Conservation (phyloP, 2,113 vertebrate species). For the Tonatia bakeri region DNA sequence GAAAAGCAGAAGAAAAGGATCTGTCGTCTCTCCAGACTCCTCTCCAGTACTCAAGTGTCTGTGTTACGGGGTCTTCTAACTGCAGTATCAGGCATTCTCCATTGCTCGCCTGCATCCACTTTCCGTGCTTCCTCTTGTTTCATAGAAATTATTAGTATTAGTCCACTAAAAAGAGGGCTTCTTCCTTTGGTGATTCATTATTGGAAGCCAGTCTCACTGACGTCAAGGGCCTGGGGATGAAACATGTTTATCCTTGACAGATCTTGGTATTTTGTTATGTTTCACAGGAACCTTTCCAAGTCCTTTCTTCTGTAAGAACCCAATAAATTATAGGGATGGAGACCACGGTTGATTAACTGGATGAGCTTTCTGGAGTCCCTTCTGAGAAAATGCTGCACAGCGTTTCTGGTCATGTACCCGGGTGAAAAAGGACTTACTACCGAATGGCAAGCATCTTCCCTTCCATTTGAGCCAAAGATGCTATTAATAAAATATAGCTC, state of each 20-base stretch:
- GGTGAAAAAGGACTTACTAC: background rate
- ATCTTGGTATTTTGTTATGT: conserved; percentile 53
- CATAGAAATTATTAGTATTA: conserved; percentile 44
- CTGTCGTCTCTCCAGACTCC: background rate
- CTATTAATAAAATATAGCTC: background rate
- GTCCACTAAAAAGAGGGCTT: conserved; percentile 25
- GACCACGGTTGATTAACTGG: background rate
- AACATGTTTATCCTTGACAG: conserved; percentile 51
- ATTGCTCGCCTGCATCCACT: background rate
- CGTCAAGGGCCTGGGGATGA: conserved; percentile 46
- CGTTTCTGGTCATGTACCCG: background rate
- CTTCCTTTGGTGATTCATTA: conserved; percentile 53
- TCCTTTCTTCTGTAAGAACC: conserved; percentile 41
- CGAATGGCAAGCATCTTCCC: background rate
- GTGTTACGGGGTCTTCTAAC: background rate
- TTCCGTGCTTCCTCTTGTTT: conserved; percentile 1
- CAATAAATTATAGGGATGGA: conserved; percentile 55
- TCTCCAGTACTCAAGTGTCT: background rate
- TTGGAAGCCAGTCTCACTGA: conserved; percentile 55
- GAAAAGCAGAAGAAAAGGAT: background rate
- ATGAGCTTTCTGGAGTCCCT: background rate
- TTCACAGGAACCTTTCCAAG: conserved; percentile 47
- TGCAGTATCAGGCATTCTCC: background rate
- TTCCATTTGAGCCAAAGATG: background rate
- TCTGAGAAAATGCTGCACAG: background rate